phyloP scores from a whole-genome alignment of 2,888 invertebrate species.

The Dryococelus australis region DNA sequence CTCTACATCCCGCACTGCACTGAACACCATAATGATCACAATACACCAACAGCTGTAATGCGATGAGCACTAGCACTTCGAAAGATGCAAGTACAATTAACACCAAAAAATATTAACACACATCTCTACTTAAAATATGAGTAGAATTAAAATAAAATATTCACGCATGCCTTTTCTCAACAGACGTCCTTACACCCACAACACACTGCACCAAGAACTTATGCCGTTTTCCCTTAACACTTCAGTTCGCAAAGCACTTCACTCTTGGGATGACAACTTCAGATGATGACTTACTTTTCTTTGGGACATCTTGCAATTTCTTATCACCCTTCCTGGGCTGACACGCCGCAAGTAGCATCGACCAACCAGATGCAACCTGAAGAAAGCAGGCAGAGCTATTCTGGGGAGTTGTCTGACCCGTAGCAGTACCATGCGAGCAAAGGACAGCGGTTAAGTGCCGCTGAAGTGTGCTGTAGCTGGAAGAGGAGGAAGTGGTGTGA shows the following conservation, averaged over 20 bases:
- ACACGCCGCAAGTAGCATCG: background rate
- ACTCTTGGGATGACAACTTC: background rate
- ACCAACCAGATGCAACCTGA: background rate
- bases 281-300: background rate
- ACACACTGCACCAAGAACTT: background rate
- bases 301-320: background rate
- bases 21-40: no score
- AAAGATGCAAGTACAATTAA: no score
- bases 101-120: no score
- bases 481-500: constrained; percentile 10
- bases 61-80: no score
- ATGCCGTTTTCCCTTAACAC: background rate
- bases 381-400: background rate
- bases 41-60: no score
- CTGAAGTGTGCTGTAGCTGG: constrained; percentile 16
- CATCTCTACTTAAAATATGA: no score
- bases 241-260: background rate
- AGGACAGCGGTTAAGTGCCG: background rate
- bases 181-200: background rate
- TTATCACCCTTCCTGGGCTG: background rate
- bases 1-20: no score
- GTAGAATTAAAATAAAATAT: no score
- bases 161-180: no score
- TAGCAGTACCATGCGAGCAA: background rate
- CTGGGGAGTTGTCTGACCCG: background rate